Evolutionary conservation across 1,140 invertebrate genomes (phyloP).

Genomic region (Magallana angulata): DNA sequence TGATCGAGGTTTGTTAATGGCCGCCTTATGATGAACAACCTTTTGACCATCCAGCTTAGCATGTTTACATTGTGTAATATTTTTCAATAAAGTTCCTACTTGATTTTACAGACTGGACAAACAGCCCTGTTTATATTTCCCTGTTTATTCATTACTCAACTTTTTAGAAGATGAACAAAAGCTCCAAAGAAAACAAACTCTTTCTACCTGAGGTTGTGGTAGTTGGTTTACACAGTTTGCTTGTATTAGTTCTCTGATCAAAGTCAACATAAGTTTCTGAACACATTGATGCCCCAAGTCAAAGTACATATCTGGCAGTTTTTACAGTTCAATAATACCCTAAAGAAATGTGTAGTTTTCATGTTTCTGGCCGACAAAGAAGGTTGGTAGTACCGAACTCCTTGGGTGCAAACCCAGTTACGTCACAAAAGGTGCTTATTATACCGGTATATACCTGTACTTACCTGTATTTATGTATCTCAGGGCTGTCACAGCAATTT

Average conservation of each 20-base stretch:
- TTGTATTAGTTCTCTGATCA: background rate
- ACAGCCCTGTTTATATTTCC: background rate
- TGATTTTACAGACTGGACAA: background rate
- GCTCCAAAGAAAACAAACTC: conserved; percentile 5
- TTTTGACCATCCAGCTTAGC: too few species aligned
- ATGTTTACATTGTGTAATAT: background rate
- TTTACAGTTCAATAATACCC: background rate
- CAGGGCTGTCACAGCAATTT: too few species aligned
- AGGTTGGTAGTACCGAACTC: too few species aligned
- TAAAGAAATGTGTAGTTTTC: background rate
- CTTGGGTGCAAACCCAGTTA: too few species aligned
- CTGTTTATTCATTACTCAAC: conserved; percentile 10
- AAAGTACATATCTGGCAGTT: conserved; percentile 12
- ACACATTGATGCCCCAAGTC: background rate
- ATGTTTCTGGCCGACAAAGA: too few species aligned
- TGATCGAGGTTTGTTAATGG: too few species aligned
- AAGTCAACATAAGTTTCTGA: background rate
- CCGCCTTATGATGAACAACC: too few species aligned
- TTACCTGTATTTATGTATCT: too few species aligned
- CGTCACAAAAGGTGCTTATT: too few species aligned
- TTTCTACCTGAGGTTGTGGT: background rate
- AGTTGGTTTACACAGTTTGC: background rate
- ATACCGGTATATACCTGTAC: too few species aligned
- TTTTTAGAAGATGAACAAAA: background rate
- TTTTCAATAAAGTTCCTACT: background rate